phyloP scores from a whole-genome alignment of 2,113 vertebrate genomes.

The Tenrec ecaudatus region DNA sequence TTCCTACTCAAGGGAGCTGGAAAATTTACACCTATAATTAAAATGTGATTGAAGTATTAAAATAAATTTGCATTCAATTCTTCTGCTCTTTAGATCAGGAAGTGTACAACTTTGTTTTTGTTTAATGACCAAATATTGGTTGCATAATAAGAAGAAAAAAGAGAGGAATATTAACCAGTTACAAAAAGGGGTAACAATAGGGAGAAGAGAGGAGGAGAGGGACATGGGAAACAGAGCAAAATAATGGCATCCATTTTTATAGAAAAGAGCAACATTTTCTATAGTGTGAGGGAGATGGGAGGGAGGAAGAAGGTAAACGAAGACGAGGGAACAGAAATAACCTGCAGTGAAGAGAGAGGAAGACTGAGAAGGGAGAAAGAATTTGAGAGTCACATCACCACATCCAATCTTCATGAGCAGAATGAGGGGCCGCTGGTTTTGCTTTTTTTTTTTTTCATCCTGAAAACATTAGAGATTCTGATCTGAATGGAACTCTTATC shows the following conservation, averaged over 20 bases:
- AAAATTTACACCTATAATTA: background rate
- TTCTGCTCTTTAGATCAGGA: conserved; percentile 22
- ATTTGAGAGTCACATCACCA: background rate
- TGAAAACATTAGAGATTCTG: background rate
- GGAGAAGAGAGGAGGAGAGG: background rate
- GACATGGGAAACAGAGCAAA: background rate
- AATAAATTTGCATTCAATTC: background rate
- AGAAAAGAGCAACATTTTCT: background rate
- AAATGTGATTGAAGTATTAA: conserved; percentile 23
- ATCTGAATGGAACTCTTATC: background rate
- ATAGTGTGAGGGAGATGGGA: background rate
- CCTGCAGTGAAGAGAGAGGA: background rate
- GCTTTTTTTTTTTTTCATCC: background rate
- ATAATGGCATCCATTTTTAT: background rate
- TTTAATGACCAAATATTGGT: background rate
- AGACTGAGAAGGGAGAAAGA: background rate
- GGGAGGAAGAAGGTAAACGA: background rate
- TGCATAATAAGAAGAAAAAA: background rate
- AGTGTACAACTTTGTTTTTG: too few relatives aligned
- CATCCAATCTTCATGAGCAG: background rate
- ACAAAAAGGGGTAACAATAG: background rate
- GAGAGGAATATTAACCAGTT: too few relatives aligned
- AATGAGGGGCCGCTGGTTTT: background rate
- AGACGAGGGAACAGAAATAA: background rate
- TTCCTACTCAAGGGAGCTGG: background rate